Percentiles rank a stretch among this genome's conserved stretches.
phyloP scores from a whole-genome alignment of 2,888 invertebrate species.

The Conops quadrifasciatus region DNA sequence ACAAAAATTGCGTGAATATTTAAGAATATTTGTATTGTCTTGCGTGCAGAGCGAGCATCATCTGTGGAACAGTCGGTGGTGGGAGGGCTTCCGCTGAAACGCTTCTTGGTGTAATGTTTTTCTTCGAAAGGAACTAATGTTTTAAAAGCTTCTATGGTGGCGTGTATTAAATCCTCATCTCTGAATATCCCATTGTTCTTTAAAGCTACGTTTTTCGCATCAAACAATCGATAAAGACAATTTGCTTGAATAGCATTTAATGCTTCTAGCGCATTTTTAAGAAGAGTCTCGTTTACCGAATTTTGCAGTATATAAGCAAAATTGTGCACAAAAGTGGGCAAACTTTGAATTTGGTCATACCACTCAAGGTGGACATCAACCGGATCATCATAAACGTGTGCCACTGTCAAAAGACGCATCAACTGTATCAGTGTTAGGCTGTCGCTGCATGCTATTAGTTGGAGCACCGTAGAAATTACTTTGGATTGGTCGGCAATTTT shows the following conservation, averaged over 20 bases:
- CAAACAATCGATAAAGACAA: constrained; percentile 50
- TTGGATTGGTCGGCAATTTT: constrained; percentile 69
- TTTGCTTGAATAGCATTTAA: constrained; percentile 69
- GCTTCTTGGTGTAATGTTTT: constrained; percentile 24
- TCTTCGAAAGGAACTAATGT: constrained; percentile 52
- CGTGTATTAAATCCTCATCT: constrained; percentile 55
- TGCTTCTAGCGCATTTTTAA: constrained; percentile 70
- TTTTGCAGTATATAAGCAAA: constrained; percentile 78
- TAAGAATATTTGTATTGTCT: constrained; percentile 63
- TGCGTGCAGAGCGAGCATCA: constrained; percentile 56
- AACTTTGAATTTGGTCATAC: constrained; percentile 66
- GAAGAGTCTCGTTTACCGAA: constrained; percentile 73
- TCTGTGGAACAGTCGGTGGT: constrained; percentile 28
- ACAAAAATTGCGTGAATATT: constrained; percentile 63
- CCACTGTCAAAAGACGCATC: constrained; percentile 73
- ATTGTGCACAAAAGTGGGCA: constrained; percentile 68
- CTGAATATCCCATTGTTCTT: constrained; percentile 59
- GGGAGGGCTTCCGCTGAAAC: constrained; percentile 34
- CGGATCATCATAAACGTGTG: constrained; percentile 66
- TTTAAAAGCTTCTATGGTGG: constrained; percentile 61
- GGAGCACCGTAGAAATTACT: constrained; percentile 69
- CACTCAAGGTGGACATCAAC: constrained; percentile 57
- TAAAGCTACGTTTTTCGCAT: background rate
- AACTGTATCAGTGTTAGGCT: constrained; percentile 77
- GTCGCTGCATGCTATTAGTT: constrained; percentile 72